Evolutionary conservation across 2,888 invertebrate species (phyloP), one percentile per base, ranked within the genome.

Genomic region (Amorpha juglandis): DNA sequence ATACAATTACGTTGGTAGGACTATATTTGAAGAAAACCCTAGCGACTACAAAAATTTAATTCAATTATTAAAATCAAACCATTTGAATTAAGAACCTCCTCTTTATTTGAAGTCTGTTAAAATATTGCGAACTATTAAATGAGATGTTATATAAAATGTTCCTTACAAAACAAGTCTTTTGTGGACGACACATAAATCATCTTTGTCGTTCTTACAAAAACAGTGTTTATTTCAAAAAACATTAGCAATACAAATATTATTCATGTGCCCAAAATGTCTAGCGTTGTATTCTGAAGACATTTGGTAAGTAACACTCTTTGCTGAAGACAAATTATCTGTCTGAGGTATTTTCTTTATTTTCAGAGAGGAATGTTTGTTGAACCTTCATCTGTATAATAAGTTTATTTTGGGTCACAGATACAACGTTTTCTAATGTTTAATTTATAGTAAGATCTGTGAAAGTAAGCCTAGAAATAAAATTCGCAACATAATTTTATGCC

Each of bases 161-260:
- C 1, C 9, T 45, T 38, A 38, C 38, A 42, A 58, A 58, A 38
- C 38, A 19, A 42, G 58, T 38, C 6, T 42, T 55, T 42, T 35
- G 38, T 55, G 35, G 4, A 55, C n/a, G 12, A 42, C 11, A 58
- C 16, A 58, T 58, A 58, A 58, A 58, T 58, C 58, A 58, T 58
- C 14, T 27, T 58, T 19, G 58, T 58, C 38, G 19, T 58, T 19
- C 16, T 42, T 58, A 42, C 38, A 19, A 58, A 55, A 58, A 58
- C 38, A 42, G 42, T 58, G 58, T 42, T 58, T 12, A 50, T 50
- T 50, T 50, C 16, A 38, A 38, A 38, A 58, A 58, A 42, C 42
- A 58, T 58, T 42, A 58, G 58, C 12, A 38, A 38, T 58, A 58
- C 58, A 58, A 58, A 58, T 58, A 58, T 58, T 58, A 38, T 58